phyloP scores from a whole-genome alignment of 2,888 invertebrate genomes.

The Nymphalis polychloros region DNA sequence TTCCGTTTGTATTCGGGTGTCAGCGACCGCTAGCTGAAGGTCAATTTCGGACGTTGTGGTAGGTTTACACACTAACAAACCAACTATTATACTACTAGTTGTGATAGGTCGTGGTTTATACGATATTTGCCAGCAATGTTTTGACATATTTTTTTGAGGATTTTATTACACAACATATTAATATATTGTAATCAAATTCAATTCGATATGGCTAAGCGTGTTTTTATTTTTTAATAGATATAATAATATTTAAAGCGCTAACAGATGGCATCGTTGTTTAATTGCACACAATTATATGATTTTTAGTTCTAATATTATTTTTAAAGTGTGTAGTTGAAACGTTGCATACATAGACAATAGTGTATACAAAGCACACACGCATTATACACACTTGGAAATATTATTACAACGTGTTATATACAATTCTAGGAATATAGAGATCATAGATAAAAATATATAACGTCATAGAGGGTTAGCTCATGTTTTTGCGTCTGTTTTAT shows the following conservation, averaged over 20 bases:
- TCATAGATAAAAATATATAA: not conserved
- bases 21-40: conserved; percentile 40
- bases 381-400: not conserved
- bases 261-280: too few species aligned
- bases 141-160: not conserved
- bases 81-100: conserved; percentile 22
- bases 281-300: too few species aligned
- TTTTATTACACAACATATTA: not conserved
- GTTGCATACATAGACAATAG: not conserved
- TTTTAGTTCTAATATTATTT: not conserved
- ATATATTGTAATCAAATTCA: not conserved
- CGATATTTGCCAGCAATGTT: not conserved
- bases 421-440: not conserved
- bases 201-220: too few species aligned
- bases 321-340: not conserved
- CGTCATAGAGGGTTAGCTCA: not conserved
- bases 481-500: not conserved
- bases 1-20: conserved; percentile 27
- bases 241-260: too few species aligned
- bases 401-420: not conserved
- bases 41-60: conserved; percentile 33
- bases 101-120: conserved; percentile 1
- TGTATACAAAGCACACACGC: not conserved
- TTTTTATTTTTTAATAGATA: too few species aligned
- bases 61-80: conserved; percentile 31